Evolutionary conservation across 1,140 invertebrate genomes (phyloP).

Genomic region (Hyles euphorbiae): DNA sequence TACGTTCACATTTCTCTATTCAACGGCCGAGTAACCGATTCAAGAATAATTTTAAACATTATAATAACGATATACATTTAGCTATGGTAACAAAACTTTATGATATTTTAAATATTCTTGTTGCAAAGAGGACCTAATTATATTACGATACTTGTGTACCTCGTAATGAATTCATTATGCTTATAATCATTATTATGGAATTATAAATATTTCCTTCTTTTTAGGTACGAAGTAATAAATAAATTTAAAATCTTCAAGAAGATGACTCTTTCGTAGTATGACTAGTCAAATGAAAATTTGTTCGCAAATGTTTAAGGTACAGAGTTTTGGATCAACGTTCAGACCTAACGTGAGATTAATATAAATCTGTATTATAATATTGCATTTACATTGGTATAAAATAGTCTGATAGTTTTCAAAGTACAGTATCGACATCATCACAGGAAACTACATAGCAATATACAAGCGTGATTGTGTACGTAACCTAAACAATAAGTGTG

Average conservation of each 20-base stretch:
- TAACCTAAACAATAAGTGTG: slow-evolving; percentile 19
- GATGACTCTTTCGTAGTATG: slow-evolving; percentile 58
- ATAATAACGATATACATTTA: slow-evolving; percentile 46
- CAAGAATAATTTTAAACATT: slow-evolving; percentile 25
- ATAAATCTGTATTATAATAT: slow-evolving; percentile 10
- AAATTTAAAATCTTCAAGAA: slow-evolving; percentile 49
- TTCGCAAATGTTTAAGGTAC: slow-evolving; percentile 21
- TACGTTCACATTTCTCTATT: slow-evolving; percentile 9
- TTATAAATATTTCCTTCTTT: slow-evolving; percentile 13
- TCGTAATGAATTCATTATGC: slow-evolving; percentile 2
- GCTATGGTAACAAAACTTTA: slow-evolving; percentile 52
- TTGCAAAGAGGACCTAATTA: slow-evolving; percentile 7
- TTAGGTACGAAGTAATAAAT: slow-evolving; percentile 57
- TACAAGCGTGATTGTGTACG: slow-evolving; percentile 44
- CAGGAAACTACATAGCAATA: slow-evolving; percentile 54
- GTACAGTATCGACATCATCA: slow-evolving; percentile 43
- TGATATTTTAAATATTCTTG: slow-evolving; percentile 6
- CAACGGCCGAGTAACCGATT: slow-evolving; percentile 14
- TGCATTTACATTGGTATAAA: slow-evolving; percentile 29
- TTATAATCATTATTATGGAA: slow-evolving; percentile 1
- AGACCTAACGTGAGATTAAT: slow-evolving; percentile 7
- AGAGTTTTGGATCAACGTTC: slow-evolving; percentile 8
- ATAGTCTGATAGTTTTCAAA: slow-evolving; percentile 14
- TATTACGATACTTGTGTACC: slow-evolving; percentile 4
- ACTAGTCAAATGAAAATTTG: slow-evolving; percentile 67